Conservation (phyloP, 2,888 invertebrate genomes). For the Latrodectus elegans region DNA sequence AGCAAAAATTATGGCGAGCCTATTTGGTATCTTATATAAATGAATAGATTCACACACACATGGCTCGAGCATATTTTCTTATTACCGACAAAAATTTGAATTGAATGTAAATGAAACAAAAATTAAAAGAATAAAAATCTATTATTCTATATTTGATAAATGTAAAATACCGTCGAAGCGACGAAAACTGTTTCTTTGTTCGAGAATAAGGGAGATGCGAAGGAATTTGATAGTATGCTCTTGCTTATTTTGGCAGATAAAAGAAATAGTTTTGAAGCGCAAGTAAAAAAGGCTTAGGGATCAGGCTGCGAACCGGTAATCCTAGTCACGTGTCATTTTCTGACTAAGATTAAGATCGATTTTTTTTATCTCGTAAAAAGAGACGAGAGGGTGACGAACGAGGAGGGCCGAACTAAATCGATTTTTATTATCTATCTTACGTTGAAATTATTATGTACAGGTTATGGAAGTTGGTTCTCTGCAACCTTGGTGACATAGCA, state of each 20-base stretch:
- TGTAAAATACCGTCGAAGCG: too few species aligned
- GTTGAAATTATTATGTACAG: slow-evolving; percentile 30
- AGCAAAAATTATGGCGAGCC: too few species aligned
- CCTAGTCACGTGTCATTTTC: neutral
- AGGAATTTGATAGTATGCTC: too few species aligned
- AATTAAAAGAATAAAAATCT: too few species aligned
- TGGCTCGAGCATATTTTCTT: too few species aligned
- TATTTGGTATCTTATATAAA: too few species aligned
- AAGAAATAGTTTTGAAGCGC: slow-evolving; percentile 4
- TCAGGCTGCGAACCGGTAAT: neutral
- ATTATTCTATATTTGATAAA: too few species aligned
- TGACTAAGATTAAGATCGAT: slow-evolving; percentile 29
- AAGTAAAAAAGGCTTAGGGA: neutral
- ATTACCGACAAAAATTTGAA: too few species aligned
- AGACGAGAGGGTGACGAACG: neutral
- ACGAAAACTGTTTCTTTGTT: too few species aligned
- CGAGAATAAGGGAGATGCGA: too few species aligned
- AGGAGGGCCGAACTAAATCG: neutral
- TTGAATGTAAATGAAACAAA: too few species aligned
- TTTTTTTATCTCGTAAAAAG: slow-evolving; percentile 9
- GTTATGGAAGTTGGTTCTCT: slow-evolving; percentile 46
- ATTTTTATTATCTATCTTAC: slow-evolving; percentile 16
- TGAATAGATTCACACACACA: too few species aligned
- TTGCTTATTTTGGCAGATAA: neutral
- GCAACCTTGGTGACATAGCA: neutral